These are phyloP conservation scores for Sphaeridia pumilis DNA, from an alignment of 2,888 invertebrate species.

Conservation along the genomic window DNA sequence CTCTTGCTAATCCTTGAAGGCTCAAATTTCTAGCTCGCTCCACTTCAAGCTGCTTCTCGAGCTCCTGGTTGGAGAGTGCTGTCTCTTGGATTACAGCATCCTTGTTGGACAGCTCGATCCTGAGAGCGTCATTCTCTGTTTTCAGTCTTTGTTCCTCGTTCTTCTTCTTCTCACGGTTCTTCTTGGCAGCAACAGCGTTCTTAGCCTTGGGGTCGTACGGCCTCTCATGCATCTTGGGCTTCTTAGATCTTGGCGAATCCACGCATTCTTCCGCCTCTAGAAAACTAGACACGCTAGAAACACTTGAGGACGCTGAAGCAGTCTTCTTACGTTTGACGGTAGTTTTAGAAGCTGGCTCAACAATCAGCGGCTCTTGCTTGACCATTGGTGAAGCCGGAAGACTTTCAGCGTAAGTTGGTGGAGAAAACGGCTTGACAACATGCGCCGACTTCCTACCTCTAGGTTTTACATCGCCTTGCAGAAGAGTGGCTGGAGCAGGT, in stretches of 20 bases:
- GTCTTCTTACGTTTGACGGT: neutral
- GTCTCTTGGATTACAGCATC: neutral
- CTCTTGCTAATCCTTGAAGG: neutral
- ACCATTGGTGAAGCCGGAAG: neutral
- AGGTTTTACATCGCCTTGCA: neutral
- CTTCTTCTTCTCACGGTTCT: conserved; percentile 29
- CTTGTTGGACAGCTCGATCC: neutral
- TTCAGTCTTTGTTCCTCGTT: conserved; percentile 8
- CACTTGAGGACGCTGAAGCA: too few relatives aligned
- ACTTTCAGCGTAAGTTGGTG: neutral
- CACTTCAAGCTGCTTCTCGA: neutral
- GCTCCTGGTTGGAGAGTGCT: neutral
- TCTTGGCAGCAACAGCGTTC: conserved; percentile 26
- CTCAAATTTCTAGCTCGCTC: neutral
- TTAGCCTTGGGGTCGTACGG: conserved; percentile 20
- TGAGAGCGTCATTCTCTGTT: neutral
- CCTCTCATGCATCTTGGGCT: conserved; percentile 23
- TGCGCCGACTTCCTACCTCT: neutral
- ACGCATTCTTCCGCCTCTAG: neutral
- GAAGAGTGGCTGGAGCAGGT: neutral
- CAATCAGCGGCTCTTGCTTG: neutral
- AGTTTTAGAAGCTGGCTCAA: neutral
- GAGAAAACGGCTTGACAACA: neutral
- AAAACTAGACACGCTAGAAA: neutral
- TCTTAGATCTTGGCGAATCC: conserved; percentile 1